Evolutionary conservation across 1,140 invertebrate species (phyloP).

Genomic region (Leptopilina boulardi): DNA sequence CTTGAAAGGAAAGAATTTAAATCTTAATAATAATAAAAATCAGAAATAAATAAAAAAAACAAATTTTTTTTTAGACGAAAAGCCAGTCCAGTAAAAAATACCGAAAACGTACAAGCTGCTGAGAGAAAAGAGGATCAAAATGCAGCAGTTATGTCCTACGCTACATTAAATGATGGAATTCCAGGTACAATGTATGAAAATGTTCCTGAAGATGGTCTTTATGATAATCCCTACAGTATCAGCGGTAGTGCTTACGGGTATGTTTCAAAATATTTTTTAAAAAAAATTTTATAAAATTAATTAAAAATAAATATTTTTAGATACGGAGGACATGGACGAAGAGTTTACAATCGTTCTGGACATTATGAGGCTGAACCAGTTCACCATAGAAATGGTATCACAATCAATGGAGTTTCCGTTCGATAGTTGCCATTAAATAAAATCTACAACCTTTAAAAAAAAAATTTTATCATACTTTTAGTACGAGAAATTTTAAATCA

Average conservation of each 20-base stretch:
- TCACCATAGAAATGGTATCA: constrained; percentile 80
- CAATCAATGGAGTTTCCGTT: constrained; percentile 84
- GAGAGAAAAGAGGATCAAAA: constrained; percentile 89
- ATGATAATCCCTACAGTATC: constrained; percentile 81
- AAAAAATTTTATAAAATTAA: too few species aligned
- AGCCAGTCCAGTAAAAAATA: constrained; percentile 90
- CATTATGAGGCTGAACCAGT: constrained; percentile 84
- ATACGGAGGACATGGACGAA: constrained; percentile 79
- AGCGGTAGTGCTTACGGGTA: constrained; percentile 77
- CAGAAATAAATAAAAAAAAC: not conserved
- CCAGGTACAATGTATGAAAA: constrained; percentile 84
- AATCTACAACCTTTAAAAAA: too few species aligned
- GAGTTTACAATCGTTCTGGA: constrained; percentile 77
- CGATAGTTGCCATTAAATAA: constrained; percentile 75
- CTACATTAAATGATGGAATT: constrained; percentile 83
- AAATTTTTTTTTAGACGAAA: constrained; percentile 79
- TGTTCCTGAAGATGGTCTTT: constrained; percentile 84
- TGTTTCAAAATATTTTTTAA: constrained; percentile 52
- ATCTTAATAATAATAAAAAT: not conserved
- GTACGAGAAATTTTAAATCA: not conserved
- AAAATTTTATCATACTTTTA: too few species aligned
- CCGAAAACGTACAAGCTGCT: constrained; percentile 89
- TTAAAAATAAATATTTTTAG: constrained; percentile 50
- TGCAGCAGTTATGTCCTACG: constrained; percentile 91
- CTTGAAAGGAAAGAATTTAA: too few species aligned